These are phyloP conservation scores for Teleiodes luculella DNA, from an alignment of 2,888 invertebrate genomes.

Conservation along the genomic window DNA sequence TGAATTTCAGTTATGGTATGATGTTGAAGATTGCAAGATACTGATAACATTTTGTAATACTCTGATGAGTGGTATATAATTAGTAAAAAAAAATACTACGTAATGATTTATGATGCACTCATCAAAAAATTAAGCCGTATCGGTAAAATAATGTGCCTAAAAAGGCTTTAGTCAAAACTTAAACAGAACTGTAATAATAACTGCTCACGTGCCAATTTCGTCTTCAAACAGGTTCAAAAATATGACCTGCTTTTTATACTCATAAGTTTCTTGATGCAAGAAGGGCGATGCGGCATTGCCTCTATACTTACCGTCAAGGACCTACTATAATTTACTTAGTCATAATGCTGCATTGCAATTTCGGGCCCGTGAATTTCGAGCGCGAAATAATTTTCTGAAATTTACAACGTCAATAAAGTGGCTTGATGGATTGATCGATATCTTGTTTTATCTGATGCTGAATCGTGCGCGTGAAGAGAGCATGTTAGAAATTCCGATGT, in stretches of 20 bases:
- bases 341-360: slow-evolving; percentile 44
- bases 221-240: slow-evolving; percentile 25
- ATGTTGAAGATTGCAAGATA: too few relatives aligned
- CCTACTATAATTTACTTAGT: slow-evolving; percentile 53
- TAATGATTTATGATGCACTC: too few relatives aligned
- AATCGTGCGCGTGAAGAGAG: neutral
- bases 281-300: slow-evolving; percentile 21
- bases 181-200: slow-evolving; percentile 11
- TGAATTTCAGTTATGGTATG: too few relatives aligned
- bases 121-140: too few relatives aligned
- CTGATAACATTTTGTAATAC: too few relatives aligned
- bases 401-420: slow-evolving; percentile 52
- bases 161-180: neutral
- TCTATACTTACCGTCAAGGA: slow-evolving; percentile 42
- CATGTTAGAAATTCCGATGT: neutral
- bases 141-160: neutral
- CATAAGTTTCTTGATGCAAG: slow-evolving; percentile 16
- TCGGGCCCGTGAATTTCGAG: slow-evolving; percentile 39
- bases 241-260: slow-evolving; percentile 16
- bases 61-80: too few relatives aligned
- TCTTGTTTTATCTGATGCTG: slow-evolving; percentile 30
- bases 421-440: slow-evolving; percentile 52
- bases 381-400: slow-evolving; percentile 50
- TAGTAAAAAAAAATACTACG: too few relatives aligned
- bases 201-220: slow-evolving; percentile 22